Base-by-base conservation (phyloP, 2,888 invertebrate genomes). In the Drosophila melanosoma region DNA sequence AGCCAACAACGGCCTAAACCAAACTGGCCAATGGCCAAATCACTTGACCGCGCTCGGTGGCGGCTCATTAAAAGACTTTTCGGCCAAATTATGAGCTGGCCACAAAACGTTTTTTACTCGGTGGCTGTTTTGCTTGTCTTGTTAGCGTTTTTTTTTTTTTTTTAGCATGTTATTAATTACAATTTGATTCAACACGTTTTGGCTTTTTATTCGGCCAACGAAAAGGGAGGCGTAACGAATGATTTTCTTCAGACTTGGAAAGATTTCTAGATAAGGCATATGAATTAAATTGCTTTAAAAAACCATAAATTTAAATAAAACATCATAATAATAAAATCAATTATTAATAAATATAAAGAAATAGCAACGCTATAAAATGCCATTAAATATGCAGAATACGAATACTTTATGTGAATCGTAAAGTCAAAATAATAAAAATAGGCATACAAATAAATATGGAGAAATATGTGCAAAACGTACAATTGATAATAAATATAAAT, bases 11-110 rank as follows among this genome's bases (percentile, higher is more conserved):
- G 36, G 70, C 78, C 74, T 63, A 67, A 89, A 71, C 49, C 57
- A 75, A 71, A 63, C 48, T 61, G 51, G 76, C 65, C 62, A 67
- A 60, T 78, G 73, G 78, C 64, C 76, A 79, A 74, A 74, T 74
- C 74, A 73, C 74, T 69, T 74, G 56, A 70, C 57, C 68, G 51
- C 10, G 26, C 69, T 45, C 29, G 32, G 33, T 38, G 69, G 62
- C 76, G 70, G 75, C 76, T 87, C 82, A 85, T 85, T 85, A 89
- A 75, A 74, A 64, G 67, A 62, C 60, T 59, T 67, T 63, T 69
- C 49, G 61, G 53, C 52, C 75, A 74, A 86, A 74, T 88, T 86
- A 79, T 87, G 80, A 76, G 64, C 76, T 49, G 64, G 32, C 54
- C 33, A 32, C 38, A 70, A 32, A 61, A 61, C 64, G 29, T 59